Evolutionary conservation across 2,797 vertebrate genomes (phyloP).

Genomic region (Siniperca undulata): DNA sequence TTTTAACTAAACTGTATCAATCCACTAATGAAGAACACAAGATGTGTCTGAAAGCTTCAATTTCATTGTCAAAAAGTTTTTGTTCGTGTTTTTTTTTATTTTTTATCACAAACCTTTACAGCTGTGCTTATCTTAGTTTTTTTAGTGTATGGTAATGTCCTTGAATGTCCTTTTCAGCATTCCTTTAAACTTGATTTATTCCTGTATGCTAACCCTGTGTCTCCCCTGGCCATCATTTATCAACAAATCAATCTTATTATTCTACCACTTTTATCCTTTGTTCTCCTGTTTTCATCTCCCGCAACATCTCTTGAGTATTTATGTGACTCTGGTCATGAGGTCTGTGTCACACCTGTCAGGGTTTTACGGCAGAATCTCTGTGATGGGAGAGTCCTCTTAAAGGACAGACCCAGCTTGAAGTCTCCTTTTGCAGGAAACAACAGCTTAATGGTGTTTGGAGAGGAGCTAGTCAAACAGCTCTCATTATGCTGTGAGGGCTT

Average conservation of each 20-base stretch:
- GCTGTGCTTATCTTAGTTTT: not conserved
- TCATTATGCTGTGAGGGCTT: constrained; percentile 58
- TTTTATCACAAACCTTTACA: not conserved
- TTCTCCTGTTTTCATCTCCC: constrained; percentile 16
- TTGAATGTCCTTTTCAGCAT: not conserved
- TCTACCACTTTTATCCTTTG: not conserved
- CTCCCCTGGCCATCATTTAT: not conserved
- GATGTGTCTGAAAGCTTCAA: not conserved
- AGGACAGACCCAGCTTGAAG: constrained; percentile 50
- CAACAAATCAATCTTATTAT: constrained; percentile 13
- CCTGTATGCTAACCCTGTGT: not conserved
- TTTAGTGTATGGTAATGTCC: not conserved
- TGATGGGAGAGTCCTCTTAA: constrained; percentile 53
- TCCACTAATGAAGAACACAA: not conserved
- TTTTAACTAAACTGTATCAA: not conserved
- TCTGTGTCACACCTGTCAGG: constrained; percentile 53
- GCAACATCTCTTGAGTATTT: not conserved
- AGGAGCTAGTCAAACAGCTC: constrained; percentile 64
- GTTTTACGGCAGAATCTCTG: constrained; percentile 44
- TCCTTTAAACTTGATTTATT: not conserved
- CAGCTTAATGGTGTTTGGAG: constrained; percentile 69
- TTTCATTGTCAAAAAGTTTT: not conserved
- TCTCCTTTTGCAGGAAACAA: constrained; percentile 66
- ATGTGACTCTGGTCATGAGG: constrained; percentile 14
- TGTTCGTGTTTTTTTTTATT: not conserved